These are phyloP conservation scores for Psococerastis gibbosa DNA, from an alignment of 2,888 invertebrate genomes.

Conservation along the genomic window DNA sequence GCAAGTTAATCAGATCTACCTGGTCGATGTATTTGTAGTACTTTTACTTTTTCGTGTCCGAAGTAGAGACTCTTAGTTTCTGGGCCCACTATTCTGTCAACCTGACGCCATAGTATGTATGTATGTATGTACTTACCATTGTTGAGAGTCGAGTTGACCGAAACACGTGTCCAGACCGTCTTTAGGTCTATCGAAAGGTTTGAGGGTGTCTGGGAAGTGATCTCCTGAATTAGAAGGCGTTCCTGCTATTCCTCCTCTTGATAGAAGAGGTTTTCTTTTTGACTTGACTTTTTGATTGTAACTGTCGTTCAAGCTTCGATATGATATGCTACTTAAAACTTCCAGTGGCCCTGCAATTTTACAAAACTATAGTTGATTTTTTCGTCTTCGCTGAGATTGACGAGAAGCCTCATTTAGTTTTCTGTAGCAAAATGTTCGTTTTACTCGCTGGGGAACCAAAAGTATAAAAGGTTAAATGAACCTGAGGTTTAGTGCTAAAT, in stretches of 20 bases:
- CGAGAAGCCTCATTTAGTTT: no score
- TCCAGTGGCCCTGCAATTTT: constrained; percentile 3
- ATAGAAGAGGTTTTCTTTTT: not conserved
- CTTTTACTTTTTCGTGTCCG: no score
- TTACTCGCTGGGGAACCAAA: no score
- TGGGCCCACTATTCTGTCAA: no score
- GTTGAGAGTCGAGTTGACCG: constrained; percentile 45
- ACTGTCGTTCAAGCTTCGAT: constrained; percentile 3
- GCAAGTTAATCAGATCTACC: no score
- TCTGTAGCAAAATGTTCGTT: no score
- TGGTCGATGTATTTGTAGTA: no score
- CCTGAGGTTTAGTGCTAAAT: no score
- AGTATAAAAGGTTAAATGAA: no score
- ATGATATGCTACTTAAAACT: constrained; percentile 6
- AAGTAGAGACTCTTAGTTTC: no score
- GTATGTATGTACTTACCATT: constrained; percentile 47
- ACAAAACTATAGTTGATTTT: no score
- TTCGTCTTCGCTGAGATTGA: no score
- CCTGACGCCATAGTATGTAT: not conserved
- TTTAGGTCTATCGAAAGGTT: constrained; percentile 41
- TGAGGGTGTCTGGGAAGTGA: constrained; percentile 23
- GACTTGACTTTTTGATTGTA: constrained; percentile 8
- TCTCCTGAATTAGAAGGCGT: not conserved
- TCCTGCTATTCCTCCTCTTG: not conserved
- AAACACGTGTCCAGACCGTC: constrained; percentile 42